Evolutionary conservation across 2,113 vertebrate species (phyloP), one percentile per base, ranked within the genome.

Genomic region (Hippocampus barbouri): DNA sequence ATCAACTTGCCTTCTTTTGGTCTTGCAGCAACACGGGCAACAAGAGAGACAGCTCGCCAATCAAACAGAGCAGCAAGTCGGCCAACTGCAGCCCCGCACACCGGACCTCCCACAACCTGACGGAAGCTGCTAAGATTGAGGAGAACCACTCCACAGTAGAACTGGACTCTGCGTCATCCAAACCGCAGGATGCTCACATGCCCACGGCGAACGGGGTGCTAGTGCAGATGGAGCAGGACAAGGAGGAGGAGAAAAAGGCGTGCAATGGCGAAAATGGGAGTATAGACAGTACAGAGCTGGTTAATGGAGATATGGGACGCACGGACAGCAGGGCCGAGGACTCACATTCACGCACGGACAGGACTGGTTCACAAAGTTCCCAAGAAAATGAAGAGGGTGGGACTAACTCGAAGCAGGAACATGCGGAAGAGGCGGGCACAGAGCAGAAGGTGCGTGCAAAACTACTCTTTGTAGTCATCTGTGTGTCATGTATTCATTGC

Each of bases 271-370:
- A 67, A 20, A 9, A 73, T 1, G 66, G 43, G 69, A 79, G 74
- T 67, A 73, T 25, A 63, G 83, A 84, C 54, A 27, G 27, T 4
- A 67, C 11, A 0, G 79, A 38, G 47, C 80, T 93, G 70, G 76
- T 92, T 7, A 93, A 93, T 45, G 92, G 92, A 72, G 89, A 91
- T 18, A 73, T 77, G 65, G 84, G 69, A 68, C 76, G 69, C 64
- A 30, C 73, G 2, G 85, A 87, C 11, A 54, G 51, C 49, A 68
- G 57, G 1, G 76, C 72, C 1, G 80, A 79, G 51, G 80, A 73
- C 0, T 78, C 75, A 27, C 61, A 81, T 70, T 25, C 68, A 41
- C 47, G 56, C 2, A 63, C 0, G 0, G 71, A 79, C 71, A 14
- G 83, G 80, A 82, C 74, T 27, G 81, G 10, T 23, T 21, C 71